Evolutionary conservation across 2,113 vertebrate genomes (phyloP).

Genomic region (Pipa parva): DNA sequence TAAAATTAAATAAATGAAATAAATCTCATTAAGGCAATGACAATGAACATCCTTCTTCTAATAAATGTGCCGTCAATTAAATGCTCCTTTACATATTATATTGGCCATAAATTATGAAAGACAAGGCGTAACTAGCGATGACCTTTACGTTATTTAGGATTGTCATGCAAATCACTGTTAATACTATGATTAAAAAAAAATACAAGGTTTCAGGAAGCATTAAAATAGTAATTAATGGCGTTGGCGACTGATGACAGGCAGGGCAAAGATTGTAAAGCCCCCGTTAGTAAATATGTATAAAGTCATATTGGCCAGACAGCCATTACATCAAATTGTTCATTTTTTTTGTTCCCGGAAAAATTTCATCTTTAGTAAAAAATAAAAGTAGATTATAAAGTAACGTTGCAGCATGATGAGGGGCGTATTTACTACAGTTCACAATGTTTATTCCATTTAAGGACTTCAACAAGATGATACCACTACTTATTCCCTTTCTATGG

Average conservation of each 20-base stretch:
- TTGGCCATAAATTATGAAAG: slow-evolving; percentile 42
- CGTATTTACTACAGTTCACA: no score
- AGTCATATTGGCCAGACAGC: no score
- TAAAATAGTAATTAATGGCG: slow-evolving; percentile 21
- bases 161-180: slow-evolving; percentile 17
- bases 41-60: slow-evolving; percentile 60
- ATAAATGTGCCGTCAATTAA: slow-evolving; percentile 60
- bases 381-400: no score
- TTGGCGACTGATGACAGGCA: not conserved
- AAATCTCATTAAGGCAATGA: slow-evolving; percentile 60
- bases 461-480: no score
- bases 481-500: no score
- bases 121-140: slow-evolving; percentile 31
- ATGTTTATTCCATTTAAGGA: no score
- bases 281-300: no score
- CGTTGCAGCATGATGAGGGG: no score
- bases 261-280: not conserved
- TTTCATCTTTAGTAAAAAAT: no score
- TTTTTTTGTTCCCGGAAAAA: no score
- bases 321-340: no score
- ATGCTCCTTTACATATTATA: slow-evolving; percentile 39
- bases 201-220: slow-evolving; percentile 12
- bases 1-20: no score
- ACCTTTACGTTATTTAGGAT: slow-evolving; percentile 30
- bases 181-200: slow-evolving; percentile 13